Base-by-base conservation (phyloP, 2,888 invertebrate genomes). In the Caenorhabditis angaria region DNA sequence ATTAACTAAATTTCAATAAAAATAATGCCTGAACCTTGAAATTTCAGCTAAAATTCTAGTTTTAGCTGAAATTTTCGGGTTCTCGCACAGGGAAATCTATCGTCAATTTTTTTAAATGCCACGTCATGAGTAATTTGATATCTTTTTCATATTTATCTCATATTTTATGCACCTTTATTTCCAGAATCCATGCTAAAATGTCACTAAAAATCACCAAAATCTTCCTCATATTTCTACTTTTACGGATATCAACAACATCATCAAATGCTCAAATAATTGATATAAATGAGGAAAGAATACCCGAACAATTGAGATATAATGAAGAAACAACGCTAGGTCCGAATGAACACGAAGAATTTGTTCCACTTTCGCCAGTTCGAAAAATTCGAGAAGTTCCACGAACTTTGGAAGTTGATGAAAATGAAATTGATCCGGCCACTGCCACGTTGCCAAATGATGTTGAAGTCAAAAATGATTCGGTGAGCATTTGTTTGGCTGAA, bases 381-480 rank as follows among this genome's bases (percentile, higher is more conserved):
- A 48, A 28, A 50, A 32, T 57, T 12, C 59, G 53, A 48, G 20
- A 53, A 32, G 29, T 24, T 22, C 54, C 22, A 18, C 14, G 14
- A 18, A n/a, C 1, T 25, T 27, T 22, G 10, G 54, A 50, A 0
- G 8, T 3, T 12, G 57, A 28, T 4, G 65, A 70, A 4, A 62
- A 71, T 14, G 70, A 71, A 4, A 56, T 68, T 14, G 72, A 72
- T 62, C 72, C 72, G 29, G 65, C 65, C 6, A 68, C 68, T 8
- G 67, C 65, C 0, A 72, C 72, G 10, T 27, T 72, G 2, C 72
- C 72, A 18, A 22, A 65, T n/a, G 68, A 72, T 61, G 68, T 72
- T 2, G 67, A 61, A 22, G 67, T 72, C 18, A n/a, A 72, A 27
- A 27, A 68, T 28, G 72, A 72, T n/a, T 55, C 68, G 67, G 72